Conservation (phyloP, 2,113 vertebrate genomes). For the Dipodomys spectabilis region DNA sequence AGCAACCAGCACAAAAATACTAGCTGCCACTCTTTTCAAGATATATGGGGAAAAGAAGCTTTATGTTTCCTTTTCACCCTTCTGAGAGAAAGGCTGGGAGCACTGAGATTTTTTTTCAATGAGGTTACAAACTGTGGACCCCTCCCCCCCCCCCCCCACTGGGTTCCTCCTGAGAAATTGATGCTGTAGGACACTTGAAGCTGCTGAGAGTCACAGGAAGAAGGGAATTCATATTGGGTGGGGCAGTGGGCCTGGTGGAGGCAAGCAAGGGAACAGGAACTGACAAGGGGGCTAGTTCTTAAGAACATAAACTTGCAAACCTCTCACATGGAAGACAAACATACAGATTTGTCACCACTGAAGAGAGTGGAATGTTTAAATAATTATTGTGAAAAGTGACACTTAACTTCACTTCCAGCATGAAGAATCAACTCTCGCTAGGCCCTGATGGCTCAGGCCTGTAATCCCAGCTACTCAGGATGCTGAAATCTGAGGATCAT, state of each 20-base stretch:
- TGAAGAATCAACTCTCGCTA: neutral
- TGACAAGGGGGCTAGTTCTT: neutral
- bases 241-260: neutral
- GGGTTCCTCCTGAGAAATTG: neutral
- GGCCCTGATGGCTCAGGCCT: too few species aligned
- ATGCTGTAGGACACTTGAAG: neutral
- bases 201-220: conserved; percentile 10
- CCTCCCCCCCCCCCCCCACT: neutral
- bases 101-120: neutral
- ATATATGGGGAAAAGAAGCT: neutral
- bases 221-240: neutral
- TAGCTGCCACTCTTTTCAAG: neutral
- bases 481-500: too few species aligned
- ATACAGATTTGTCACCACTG: neutral
- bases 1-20: neutral
- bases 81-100: neutral
- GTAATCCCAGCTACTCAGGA: too few species aligned
- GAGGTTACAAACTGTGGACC: conserved; percentile 20
- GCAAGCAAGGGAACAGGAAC: neutral
- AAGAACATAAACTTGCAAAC: neutral
- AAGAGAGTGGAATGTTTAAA: neutral
- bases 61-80: neutral
- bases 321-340: conserved; percentile 42
- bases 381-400: conserved; percentile 41
- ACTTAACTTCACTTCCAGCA: conserved; percentile 14